These are phyloP conservation scores for Tachycineta bicolor DNA, from an alignment of 2,113 vertebrate genomes.

Conservation along the genomic window DNA sequence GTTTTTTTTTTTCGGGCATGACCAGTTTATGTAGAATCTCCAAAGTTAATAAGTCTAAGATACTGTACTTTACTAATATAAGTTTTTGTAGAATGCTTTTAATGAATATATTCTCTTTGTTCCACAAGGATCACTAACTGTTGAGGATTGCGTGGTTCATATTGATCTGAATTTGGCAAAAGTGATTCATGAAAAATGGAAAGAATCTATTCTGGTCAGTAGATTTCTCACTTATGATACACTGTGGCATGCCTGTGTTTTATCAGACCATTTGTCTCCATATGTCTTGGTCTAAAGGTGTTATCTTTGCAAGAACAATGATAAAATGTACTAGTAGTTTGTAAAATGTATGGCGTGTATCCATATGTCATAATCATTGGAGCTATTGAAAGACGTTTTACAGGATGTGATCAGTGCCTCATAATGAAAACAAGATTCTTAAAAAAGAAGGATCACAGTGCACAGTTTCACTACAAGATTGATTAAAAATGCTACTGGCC, in stretches of 20 bases:
- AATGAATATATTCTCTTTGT: conserved; percentile 11
- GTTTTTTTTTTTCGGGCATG: background rate
- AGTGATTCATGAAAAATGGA: conserved; percentile 96
- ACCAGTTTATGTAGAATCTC: background rate
- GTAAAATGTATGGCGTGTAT: background rate
- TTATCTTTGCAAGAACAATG: background rate
- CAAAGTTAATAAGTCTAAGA: background rate
- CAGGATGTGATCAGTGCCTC: background rate
- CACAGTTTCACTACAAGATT: background rate
- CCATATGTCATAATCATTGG: background rate
- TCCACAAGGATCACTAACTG: conserved; percentile 80
- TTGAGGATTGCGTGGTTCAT: conserved; percentile 89
- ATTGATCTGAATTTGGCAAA: conserved; percentile 94
- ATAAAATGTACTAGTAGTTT: background rate
- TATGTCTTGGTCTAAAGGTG: background rate
- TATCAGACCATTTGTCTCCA: background rate
- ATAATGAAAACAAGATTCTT: background rate
- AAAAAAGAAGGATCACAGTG: background rate
- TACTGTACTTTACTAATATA: background rate
- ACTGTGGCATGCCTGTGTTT: background rate
- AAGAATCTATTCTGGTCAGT: conserved; percentile 91
- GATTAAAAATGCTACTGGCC: background rate
- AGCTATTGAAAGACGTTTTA: background rate
- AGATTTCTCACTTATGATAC: conserved; percentile 27
- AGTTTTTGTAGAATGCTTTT: background rate